Conservation (phyloP, 2,797 vertebrate genomes). For the Neomorphus geoffroyi region DNA sequence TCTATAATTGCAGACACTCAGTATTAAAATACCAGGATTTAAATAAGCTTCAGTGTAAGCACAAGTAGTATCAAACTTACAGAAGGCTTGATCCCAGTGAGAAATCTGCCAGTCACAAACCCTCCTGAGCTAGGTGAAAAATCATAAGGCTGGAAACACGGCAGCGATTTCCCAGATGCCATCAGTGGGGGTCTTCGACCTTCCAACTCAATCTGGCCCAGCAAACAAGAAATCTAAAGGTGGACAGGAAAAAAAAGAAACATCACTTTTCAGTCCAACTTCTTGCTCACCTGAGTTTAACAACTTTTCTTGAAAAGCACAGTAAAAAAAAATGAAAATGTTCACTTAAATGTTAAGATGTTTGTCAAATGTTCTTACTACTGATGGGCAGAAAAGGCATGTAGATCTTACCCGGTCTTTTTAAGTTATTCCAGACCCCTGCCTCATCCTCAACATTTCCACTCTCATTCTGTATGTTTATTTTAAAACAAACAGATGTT, state of each 20-base stretch:
- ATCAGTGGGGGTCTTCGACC: slow-evolving; percentile 94
- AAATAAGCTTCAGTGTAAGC: neutral
- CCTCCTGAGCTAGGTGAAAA: slow-evolving; percentile 90
- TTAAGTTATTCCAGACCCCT: neutral
- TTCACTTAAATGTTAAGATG: neutral
- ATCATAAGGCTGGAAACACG: slow-evolving; percentile 94
- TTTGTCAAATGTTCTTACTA: neutral
- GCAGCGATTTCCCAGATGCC: slow-evolving; percentile 95
- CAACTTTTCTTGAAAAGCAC: neutral
- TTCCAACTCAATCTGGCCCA: slow-evolving; percentile 98
- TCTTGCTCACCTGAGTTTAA: neutral
- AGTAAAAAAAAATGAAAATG: neutral
- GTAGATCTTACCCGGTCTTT: neutral
- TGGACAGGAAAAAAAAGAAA: neutral
- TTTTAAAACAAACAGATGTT: neutral
- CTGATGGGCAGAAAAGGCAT: neutral
- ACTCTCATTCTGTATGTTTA: neutral
- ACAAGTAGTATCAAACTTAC: slow-evolving; percentile 71
- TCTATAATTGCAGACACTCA: neutral
- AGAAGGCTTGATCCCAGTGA: slow-evolving; percentile 94
- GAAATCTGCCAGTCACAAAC: slow-evolving; percentile 94
- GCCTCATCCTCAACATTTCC: neutral
- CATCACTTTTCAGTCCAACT: neutral
- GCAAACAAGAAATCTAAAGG: slow-evolving; percentile 91
- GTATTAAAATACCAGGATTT: neutral